phyloP scores from a whole-genome alignment of 1,140 invertebrate genomes.

The Euwallacea fornicatus region DNA sequence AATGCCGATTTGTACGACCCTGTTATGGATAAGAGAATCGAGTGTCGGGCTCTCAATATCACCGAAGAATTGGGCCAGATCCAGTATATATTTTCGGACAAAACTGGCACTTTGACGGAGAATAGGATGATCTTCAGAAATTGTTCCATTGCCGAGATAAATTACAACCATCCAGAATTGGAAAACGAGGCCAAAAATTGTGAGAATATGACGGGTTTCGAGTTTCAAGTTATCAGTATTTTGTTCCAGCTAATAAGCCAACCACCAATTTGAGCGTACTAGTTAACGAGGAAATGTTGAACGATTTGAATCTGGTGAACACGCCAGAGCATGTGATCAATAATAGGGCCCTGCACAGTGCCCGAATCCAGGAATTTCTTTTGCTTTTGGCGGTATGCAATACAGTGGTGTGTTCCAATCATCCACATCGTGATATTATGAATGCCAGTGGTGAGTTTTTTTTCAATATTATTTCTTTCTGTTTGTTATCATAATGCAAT shows the following conservation, averaged over 20 bases:
- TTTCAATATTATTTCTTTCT: background rate
- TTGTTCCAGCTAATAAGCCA: constrained; percentile 27
- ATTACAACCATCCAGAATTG: constrained; percentile 80
- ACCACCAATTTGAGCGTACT: constrained; percentile 53
- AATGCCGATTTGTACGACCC: constrained; percentile 86
- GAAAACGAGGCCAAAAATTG: constrained; percentile 51
- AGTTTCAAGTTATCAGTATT: background rate
- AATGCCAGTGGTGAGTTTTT: constrained; percentile 70
- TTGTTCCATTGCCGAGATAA: constrained; percentile 85
- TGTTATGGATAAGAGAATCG: constrained; percentile 80
- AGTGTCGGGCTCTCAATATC: constrained; percentile 95
- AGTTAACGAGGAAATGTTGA: constrained; percentile 67
- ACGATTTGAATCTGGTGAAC: constrained; percentile 59
- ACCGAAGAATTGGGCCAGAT: constrained; percentile 96
- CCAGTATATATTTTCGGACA: constrained; percentile 96
- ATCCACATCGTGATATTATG: constrained; percentile 88
- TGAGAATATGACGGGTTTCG: constrained; percentile 18
- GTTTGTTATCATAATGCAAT: background rate
- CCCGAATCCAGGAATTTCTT: constrained; percentile 85
- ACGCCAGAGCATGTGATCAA: constrained; percentile 47
- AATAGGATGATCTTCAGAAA: constrained; percentile 96
- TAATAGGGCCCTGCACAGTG: constrained; percentile 43
- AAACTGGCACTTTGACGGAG: constrained; percentile 96
- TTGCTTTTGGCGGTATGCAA: constrained; percentile 92
- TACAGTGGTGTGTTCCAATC: constrained; percentile 90